Evolutionary conservation across 2,888 invertebrate species (phyloP).

Genomic region (Mycalesis mineus): DNA sequence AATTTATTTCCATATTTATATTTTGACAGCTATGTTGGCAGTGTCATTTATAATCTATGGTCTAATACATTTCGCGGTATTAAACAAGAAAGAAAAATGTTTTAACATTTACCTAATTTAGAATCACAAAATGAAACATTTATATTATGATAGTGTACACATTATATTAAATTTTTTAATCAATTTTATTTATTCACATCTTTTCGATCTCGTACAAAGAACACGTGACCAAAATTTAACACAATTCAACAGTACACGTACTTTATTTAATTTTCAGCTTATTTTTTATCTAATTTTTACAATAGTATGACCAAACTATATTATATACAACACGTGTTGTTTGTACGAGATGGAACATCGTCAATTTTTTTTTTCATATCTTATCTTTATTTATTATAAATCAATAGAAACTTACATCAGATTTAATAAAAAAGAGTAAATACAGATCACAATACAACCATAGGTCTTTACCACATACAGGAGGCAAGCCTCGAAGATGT

Average conservation of each 20-base stretch:
- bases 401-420: too few relatives aligned
- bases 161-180: not conserved
- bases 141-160: not conserved
- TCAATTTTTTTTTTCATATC: not conserved
- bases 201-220: conserved; percentile 13
- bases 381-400: too few relatives aligned
- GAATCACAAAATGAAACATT: not conserved
- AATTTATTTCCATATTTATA: conserved; percentile 29
- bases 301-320: not conserved
- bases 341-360: conserved; percentile 12
- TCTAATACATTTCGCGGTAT: conserved; percentile 2
- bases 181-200: not conserved
- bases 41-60: conserved; percentile 20
- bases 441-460: too few relatives aligned
- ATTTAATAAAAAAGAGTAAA: too few relatives aligned
- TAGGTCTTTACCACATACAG: too few relatives aligned
- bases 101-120: not conserved
- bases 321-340: conserved; percentile 9
- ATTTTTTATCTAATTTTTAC: conserved; percentile 16
- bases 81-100: not conserved
- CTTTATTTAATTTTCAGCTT: conserved; percentile 17
- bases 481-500: too few relatives aligned
- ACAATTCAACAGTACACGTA: conserved; percentile 9
- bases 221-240: conserved; percentile 6
- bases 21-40: conserved; percentile 30